Evolutionary conservation across 2,888 invertebrate species (phyloP).

Genomic region (Phortica magna): DNA sequence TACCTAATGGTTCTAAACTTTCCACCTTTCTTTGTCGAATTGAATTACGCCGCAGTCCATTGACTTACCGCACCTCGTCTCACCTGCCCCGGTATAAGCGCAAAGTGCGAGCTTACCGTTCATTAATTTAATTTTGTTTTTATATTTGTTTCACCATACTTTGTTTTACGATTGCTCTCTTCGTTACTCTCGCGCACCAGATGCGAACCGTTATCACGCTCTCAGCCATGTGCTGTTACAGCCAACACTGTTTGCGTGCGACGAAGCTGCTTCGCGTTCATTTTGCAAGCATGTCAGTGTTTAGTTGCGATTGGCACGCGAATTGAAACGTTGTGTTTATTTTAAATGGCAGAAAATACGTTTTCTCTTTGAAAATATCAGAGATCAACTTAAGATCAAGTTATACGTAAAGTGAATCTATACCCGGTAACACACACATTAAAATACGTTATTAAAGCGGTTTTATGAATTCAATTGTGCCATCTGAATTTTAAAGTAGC

Average conservation of each 20-base stretch:
- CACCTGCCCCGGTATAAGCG: too few relatives aligned
- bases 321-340: conserved; percentile 49
- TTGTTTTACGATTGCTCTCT: not conserved
- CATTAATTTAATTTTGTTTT: too few relatives aligned
- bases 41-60: too few relatives aligned
- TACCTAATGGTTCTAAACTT: too few relatives aligned
- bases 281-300: conserved; percentile 37
- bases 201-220: not conserved
- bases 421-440: not conserved
- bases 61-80: too few relatives aligned
- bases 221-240: not conserved
- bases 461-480: not conserved
- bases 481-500: too few relatives aligned
- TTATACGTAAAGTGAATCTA: not conserved
- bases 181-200: not conserved
- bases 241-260: not conserved
- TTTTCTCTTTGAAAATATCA: not conserved
- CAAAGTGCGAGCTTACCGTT: too few relatives aligned
- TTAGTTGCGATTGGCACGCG: conserved; percentile 69
- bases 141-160: not conserved
- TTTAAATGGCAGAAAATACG: not conserved
- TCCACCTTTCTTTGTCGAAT: too few relatives aligned
- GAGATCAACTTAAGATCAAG: not conserved
- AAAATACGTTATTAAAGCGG: not conserved
- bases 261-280: not conserved